Percentiles rank a stretch among this genome's conserved stretches.
Conservation (phyloP, 2,888 invertebrate species). For the Zelleria hepariella region DNA sequence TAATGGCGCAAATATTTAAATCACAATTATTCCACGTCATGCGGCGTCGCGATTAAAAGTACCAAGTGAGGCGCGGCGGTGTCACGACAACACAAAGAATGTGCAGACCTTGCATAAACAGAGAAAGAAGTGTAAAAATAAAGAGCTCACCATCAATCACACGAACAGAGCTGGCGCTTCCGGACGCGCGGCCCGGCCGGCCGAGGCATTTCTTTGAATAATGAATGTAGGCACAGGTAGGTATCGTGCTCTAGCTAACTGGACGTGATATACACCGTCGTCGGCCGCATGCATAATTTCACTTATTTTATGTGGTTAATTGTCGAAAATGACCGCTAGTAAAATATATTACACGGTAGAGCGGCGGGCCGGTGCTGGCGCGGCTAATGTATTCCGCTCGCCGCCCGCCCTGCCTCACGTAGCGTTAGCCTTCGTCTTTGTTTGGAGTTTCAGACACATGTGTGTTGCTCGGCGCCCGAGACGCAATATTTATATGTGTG, state of each 20-base stretch:
- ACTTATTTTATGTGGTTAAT: constrained; percentile 73
- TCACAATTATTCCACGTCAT: neutral
- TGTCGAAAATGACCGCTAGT: constrained; percentile 71
- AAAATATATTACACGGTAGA: constrained; percentile 66
- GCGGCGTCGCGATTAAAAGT: neutral
- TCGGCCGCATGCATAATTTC: constrained; percentile 72
- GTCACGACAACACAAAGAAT: constrained; percentile 18
- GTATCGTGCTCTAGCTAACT: constrained; percentile 67
- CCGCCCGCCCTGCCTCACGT: constrained; percentile 32
- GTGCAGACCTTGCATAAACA: constrained; percentile 22
- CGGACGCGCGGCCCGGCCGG: constrained; percentile 58
- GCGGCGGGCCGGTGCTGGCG: constrained; percentile 32
- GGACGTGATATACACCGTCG: constrained; percentile 73
- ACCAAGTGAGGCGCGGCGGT: neutral
- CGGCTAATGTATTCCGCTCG: constrained; percentile 64
- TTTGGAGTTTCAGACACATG: constrained; percentile 18
- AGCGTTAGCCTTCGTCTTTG: constrained; percentile 39
- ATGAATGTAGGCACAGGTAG: constrained; percentile 60
- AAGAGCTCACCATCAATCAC: constrained; percentile 68
- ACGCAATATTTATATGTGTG: neutral
- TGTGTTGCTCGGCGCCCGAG: constrained; percentile 13
- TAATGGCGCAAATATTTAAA: neutral
- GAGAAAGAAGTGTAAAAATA: constrained; percentile 54
- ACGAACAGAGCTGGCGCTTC: constrained; percentile 62
- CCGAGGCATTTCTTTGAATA: constrained; percentile 73